Evolutionary conservation across 35 echinoderm and acorn worm species (phyloP).

Genomic region (Ophioderma brevispina): DNA sequence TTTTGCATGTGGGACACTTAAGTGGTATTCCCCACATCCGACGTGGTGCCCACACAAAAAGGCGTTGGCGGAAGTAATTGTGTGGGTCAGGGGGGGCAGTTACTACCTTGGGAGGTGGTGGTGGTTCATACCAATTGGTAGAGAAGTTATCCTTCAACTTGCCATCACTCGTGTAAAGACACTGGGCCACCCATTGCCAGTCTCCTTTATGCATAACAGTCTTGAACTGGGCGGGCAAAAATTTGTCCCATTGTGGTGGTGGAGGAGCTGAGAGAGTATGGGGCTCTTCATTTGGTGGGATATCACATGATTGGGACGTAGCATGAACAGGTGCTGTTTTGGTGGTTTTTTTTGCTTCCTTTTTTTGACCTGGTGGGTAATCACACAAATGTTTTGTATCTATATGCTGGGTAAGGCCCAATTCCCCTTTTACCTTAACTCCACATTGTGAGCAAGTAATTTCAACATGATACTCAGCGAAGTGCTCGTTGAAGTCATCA

Average conservation of each 20-base stretch:
- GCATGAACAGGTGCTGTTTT: too few relatives aligned
- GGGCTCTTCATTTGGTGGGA: too few relatives aligned
- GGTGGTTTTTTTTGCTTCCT: too few relatives aligned
- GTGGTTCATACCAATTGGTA: slow-evolving; percentile 22
- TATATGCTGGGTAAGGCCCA: too few relatives aligned
- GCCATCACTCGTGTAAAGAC: slow-evolving; percentile 3
- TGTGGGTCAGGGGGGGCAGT: background rate
- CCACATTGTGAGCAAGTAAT: too few relatives aligned
- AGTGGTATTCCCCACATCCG: slow-evolving; percentile 52
- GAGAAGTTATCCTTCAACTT: background rate
- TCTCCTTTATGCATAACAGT: slow-evolving; percentile 10
- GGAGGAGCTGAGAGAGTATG: too few relatives aligned
- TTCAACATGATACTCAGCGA: too few relatives aligned
- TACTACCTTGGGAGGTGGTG: background rate
- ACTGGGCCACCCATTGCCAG: background rate
- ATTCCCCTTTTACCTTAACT: too few relatives aligned
- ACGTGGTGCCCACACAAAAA: slow-evolving; percentile 50
- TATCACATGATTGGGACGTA: too few relatives aligned
- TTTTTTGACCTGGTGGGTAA: too few relatives aligned
- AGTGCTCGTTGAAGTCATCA: too few relatives aligned
- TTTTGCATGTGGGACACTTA: slow-evolving; percentile 18
- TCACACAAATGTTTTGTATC: too few relatives aligned
- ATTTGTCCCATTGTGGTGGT: background rate
- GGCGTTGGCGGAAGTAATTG: slow-evolving; percentile 8
- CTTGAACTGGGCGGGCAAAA: slow-evolving; percentile 26